Conservation (phyloP, 2,113 vertebrate genomes). For the Myrmophylax atrothorax region DNA sequence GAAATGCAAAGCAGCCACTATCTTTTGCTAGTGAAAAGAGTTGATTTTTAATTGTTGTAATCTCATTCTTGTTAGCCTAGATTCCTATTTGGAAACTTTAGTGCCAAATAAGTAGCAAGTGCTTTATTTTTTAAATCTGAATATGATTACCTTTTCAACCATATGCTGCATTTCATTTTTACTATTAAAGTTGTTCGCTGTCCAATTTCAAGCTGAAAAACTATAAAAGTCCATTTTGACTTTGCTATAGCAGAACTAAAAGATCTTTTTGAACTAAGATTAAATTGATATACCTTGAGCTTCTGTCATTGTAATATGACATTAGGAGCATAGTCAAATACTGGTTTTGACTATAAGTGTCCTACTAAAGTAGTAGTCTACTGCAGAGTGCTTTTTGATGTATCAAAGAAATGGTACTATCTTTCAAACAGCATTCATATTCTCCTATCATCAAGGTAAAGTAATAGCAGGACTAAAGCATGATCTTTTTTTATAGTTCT, state of each 20-base stretch:
- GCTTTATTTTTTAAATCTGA: conserved; percentile 18
- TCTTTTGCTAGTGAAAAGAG: background rate
- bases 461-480: conserved; percentile 34
- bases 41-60: background rate
- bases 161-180: conserved; percentile 45
- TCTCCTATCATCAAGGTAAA: conserved; percentile 51
- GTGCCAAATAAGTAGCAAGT: background rate
- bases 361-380: conserved; percentile 45
- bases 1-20: background rate
- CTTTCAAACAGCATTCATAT: conserved; percentile 54
- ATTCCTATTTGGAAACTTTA: background rate
- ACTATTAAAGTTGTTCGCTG: conserved; percentile 43
- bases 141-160: conserved; percentile 18
- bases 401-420: conserved; percentile 61
- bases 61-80: background rate
- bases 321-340: conserved; percentile 56
- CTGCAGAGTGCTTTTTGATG: conserved; percentile 62
- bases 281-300: conserved; percentile 49
- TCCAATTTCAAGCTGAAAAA: conserved; percentile 54
- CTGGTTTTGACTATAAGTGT: conserved; percentile 47
- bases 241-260: conserved; percentile 47
- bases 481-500: conserved; percentile 18
- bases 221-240: conserved; percentile 60
- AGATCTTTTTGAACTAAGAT: conserved; percentile 53
- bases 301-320: conserved; percentile 57